Percentiles rank a stretch among this genome's conserved stretches.
Conservation (phyloP, 2,797 vertebrate genomes). For the Columba guinea region DNA sequence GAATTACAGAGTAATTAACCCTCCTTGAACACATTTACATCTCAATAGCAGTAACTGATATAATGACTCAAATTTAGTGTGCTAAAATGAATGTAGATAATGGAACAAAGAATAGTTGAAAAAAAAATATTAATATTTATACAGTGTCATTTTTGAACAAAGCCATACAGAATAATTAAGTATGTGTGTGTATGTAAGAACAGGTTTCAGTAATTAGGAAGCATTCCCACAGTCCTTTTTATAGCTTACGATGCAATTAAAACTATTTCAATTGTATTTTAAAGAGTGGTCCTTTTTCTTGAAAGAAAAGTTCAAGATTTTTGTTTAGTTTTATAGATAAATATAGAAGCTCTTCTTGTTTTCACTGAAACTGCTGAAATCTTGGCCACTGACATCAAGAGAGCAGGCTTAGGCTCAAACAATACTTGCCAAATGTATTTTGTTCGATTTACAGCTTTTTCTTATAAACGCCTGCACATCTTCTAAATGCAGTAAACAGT, state of each 20-base stretch:
- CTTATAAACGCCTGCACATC: not conserved
- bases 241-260: not conserved
- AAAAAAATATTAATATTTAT: conserved; percentile 52
- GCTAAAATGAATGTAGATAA: conserved; percentile 4
- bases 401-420: not conserved
- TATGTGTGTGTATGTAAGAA: not conserved
- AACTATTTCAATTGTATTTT: not conserved
- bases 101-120: conserved; percentile 24
- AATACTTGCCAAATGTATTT: not conserved
- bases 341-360: not conserved
- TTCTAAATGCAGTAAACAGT: conserved; percentile 86
- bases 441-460: not conserved
- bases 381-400: not conserved
- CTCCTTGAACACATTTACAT: conserved; percentile 60
- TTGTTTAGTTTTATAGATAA: not conserved
- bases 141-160: conserved; percentile 20
- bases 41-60: conserved; percentile 61
- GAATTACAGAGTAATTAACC: conserved; percentile 41
- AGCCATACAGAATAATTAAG: conserved; percentile 11
- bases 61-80: conserved; percentile 46
- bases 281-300: not conserved
- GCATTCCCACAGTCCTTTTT: not conserved
- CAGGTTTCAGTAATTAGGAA: not conserved
- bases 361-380: not conserved
- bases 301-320: not conserved